Conservation (phyloP, 2,888 invertebrate species). For the Apodemia arnacis region DNA sequence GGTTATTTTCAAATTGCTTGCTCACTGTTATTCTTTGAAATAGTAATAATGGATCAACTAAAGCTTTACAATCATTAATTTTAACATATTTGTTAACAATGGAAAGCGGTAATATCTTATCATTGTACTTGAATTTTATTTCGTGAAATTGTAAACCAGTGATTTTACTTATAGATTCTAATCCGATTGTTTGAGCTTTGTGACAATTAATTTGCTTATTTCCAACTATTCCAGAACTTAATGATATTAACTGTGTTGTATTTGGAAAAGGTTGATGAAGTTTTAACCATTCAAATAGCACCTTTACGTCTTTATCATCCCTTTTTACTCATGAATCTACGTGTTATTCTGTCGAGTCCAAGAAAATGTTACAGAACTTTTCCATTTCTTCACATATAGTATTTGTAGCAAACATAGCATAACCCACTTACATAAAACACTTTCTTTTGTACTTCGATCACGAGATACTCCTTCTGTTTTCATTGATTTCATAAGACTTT, state of each 20-base stretch:
- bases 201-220: conserved; percentile 82
- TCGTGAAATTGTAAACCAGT: not conserved
- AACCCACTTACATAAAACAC: conserved; percentile 83
- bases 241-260: conserved; percentile 69
- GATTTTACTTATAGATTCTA: conserved; percentile 55
- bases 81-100: too few relatives aligned
- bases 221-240: conserved; percentile 79
- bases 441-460: conserved; percentile 66
- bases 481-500: conserved; percentile 83
- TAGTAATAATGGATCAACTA: too few relatives aligned
- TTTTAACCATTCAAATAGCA: conserved; percentile 70
- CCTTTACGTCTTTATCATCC: conserved; percentile 65
- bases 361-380: too few relatives aligned
- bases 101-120: too few relatives aligned
- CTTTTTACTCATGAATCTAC: conserved; percentile 48
- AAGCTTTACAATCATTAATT: too few relatives aligned
- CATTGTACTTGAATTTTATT: too few relatives aligned
- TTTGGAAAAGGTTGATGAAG: conserved; percentile 75
- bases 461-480: conserved; percentile 76
- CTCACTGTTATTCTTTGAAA: conserved; percentile 34
- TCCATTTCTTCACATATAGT: too few relatives aligned
- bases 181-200: conserved; percentile 80
- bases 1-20: conserved; percentile 79
- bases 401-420: too few relatives aligned
- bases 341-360: too few relatives aligned